A percentile compares a stretch with the other conserved stretches of the same genome.
Conservation (phyloP, 92 coral and sea anemone species). For the Palythoa caribaeorum region DNA sequence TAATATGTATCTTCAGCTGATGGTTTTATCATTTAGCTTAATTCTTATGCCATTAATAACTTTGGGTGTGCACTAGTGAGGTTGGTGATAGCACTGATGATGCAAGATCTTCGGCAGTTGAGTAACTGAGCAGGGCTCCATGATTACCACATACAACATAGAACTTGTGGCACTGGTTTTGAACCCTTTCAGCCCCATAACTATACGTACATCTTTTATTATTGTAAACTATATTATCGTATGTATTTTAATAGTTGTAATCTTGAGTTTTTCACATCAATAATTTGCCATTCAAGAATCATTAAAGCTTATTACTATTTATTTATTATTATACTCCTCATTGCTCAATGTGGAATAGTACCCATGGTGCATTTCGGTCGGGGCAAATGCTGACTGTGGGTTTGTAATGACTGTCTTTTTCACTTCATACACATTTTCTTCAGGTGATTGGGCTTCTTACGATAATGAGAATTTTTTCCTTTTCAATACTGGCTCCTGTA, state of each 20-base stretch:
- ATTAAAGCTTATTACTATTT: too few species aligned
- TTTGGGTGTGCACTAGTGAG: neutral
- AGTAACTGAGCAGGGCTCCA: neutral
- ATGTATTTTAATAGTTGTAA: too few species aligned
- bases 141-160: neutral
- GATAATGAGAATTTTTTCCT: neutral
- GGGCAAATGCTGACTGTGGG: constrained; percentile 16
- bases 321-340: neutral
- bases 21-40: neutral
- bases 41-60: neutral
- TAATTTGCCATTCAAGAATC: too few species aligned
- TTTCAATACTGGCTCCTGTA: constrained; percentile 2
- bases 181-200: too few species aligned
- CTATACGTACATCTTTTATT: too few species aligned
- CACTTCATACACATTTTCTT: neutral
- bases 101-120: neutral
- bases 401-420: neutral
- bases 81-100: neutral
- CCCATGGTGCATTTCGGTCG: constrained; percentile 3
- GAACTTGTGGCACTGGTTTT: neutral
- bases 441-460: constrained; percentile 19
- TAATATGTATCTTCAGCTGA: constrained; percentile 41
- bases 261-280: too few species aligned
- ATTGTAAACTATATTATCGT: too few species aligned
- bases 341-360: neutral